A percentile compares a stretch with the other conserved stretches of the same genome.
phyloP scores from a whole-genome alignment of 2,888 invertebrate genomes.

The Pristionchus maxplancki region DNA sequence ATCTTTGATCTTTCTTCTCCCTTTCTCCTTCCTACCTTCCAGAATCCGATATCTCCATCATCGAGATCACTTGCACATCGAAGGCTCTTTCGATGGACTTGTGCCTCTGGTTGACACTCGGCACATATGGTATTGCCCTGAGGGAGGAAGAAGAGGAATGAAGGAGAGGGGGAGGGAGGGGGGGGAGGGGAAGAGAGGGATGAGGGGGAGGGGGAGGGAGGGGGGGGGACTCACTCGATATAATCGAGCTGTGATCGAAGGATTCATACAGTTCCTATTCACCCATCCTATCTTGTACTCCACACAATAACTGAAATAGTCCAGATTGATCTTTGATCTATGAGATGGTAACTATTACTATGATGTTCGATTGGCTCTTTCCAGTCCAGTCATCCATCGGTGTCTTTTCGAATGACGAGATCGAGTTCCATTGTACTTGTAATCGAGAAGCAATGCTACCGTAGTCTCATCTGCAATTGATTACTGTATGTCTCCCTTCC shows the following conservation, averaged over 20 bases:
- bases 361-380: conserved; percentile 23
- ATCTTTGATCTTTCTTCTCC: conserved; percentile 21
- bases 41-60: conserved; percentile 74
- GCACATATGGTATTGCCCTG: conserved; percentile 68
- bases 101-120: conserved; percentile 76
- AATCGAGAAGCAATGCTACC: conserved; percentile 73
- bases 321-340: background rate
- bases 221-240: conserved; percentile 41
- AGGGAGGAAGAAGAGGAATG: background rate
- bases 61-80: conserved; percentile 73
- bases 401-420: conserved; percentile 51
- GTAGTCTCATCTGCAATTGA: conserved; percentile 68
- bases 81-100: conserved; percentile 65
- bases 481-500: background rate
- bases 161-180: background rate
- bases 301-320: conserved; percentile 72
- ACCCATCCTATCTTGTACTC: conserved; percentile 73
- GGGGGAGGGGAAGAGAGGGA: background rate
- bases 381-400: conserved; percentile 49
- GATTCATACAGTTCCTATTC: conserved; percentile 71
- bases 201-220: background rate
- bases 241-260: conserved; percentile 56
- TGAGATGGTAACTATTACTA: conserved; percentile 24
- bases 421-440: conserved; percentile 67
- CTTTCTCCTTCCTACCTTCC: conserved; percentile 60